Conservation (phyloP, 2,797 vertebrate genomes). For the Siniperca obscura region DNA sequence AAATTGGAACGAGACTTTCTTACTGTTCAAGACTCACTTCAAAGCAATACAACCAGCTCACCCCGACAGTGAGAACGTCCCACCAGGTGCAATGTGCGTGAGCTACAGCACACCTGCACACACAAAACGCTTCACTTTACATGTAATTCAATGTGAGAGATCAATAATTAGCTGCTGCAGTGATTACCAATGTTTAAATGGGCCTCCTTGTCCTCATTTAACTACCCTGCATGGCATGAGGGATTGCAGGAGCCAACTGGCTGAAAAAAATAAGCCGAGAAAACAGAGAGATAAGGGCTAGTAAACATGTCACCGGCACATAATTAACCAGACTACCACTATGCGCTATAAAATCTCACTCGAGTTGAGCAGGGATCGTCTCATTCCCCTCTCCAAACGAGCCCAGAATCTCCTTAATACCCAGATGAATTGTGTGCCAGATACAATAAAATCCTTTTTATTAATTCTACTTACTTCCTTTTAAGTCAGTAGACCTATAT, state of each 20-base stretch:
- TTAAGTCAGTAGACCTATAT: slow-evolving; percentile 84
- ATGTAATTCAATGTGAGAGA: slow-evolving; percentile 46
- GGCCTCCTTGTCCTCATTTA: slow-evolving; percentile 65
- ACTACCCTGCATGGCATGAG: slow-evolving; percentile 58
- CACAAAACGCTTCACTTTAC: slow-evolving; percentile 17
- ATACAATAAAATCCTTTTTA: slow-evolving; percentile 87
- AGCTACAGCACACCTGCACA: slow-evolving; percentile 26
- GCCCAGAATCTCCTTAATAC: slow-evolving; percentile 82
- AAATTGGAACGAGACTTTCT: slow-evolving; percentile 46
- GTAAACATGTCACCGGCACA: slow-evolving; percentile 83
- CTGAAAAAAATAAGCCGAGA: slow-evolving; percentile 72
- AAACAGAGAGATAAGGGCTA: slow-evolving; percentile 81
- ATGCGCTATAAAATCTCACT: slow-evolving; percentile 73
- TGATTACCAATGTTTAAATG: slow-evolving; percentile 68
- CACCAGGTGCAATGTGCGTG: not conserved
- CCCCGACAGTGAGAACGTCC: not conserved
- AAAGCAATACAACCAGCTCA: not conserved
- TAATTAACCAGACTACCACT: slow-evolving; percentile 82
- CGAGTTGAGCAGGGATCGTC: slow-evolving; percentile 54
- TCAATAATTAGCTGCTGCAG: slow-evolving; percentile 68
- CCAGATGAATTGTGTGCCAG: slow-evolving; percentile 85
- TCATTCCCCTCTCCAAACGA: slow-evolving; percentile 68
- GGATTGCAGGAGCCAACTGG: slow-evolving; percentile 69
- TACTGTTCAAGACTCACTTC: slow-evolving; percentile 13
- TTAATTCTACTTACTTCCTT: slow-evolving; percentile 84